Conservation (phyloP, 2,113 vertebrate genomes). For the Oncorhynchus masou region DNA sequence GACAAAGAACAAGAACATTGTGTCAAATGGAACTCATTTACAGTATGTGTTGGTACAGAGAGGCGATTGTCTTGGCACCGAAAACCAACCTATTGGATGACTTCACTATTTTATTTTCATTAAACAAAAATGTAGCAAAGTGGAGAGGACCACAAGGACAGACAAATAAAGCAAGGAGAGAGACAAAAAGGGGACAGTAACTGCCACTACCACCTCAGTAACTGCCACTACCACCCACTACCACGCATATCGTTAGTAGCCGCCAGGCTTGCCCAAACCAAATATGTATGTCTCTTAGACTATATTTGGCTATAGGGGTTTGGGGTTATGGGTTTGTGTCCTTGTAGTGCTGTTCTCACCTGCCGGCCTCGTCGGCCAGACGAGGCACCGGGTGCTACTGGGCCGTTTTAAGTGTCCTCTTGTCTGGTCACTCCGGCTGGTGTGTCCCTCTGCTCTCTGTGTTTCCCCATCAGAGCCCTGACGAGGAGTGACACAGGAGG, state of each 20-base stretch:
- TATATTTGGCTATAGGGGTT: constrained; percentile 30
- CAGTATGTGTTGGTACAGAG: constrained; percentile 16
- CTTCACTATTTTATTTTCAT: constrained; percentile 71
- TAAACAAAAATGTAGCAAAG: constrained; percentile 64
- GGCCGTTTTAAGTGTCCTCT: constrained; percentile 41
- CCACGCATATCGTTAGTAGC: constrained; percentile 22
- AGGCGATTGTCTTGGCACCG: neutral
- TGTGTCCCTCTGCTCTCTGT: constrained; percentile 56
- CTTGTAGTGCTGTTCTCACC: constrained; percentile 57
- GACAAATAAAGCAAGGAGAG: constrained; percentile 29
- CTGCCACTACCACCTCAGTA: constrained; percentile 13
- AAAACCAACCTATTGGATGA: constrained; percentile 21
- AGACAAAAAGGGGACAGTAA: constrained; percentile 1
- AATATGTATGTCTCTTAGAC: constrained; percentile 17
- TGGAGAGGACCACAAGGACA: constrained; percentile 77
- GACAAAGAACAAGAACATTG: neutral
- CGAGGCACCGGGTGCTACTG: constrained; percentile 61
- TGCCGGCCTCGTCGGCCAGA: constrained; percentile 55
- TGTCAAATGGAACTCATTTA: constrained; percentile 27
- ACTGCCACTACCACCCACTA: constrained; percentile 15
- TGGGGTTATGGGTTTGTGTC: constrained; percentile 25
- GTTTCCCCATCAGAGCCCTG: constrained; percentile 61
- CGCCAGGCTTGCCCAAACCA: neutral
- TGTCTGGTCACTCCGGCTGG: constrained; percentile 26
- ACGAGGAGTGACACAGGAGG: constrained; percentile 29